These are phyloP conservation scores for Gasterosteus nipponicus DNA, from an alignment of 2,113 vertebrate genomes.

Conservation along the genomic window DNA sequence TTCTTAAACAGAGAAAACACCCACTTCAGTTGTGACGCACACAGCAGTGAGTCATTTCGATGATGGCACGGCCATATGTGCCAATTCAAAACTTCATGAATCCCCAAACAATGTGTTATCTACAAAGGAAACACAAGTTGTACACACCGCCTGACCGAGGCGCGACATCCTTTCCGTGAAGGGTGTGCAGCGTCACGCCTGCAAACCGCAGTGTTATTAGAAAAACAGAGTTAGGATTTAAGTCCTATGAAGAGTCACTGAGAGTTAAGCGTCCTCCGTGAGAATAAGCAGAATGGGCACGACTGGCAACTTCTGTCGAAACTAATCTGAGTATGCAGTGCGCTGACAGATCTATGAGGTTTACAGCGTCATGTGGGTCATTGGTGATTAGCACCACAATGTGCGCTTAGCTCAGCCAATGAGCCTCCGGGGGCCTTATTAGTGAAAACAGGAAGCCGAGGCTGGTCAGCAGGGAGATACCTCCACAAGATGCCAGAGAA, in stretches of 20 bases:
- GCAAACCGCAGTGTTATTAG: neutral
- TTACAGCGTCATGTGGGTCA: slow-evolving; percentile 62
- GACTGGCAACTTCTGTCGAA: slow-evolving; percentile 15
- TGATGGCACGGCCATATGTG: slow-evolving; percentile 39
- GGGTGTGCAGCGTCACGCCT: slow-evolving; percentile 18
- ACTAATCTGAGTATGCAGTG: slow-evolving; percentile 41
- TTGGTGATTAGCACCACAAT: slow-evolving; percentile 55
- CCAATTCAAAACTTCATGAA: slow-evolving; percentile 21
- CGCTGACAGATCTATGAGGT: slow-evolving; percentile 62
- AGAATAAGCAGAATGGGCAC: slow-evolving; percentile 27
- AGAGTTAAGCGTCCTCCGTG: neutral
- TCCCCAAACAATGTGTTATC: slow-evolving; percentile 25
- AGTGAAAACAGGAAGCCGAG: slow-evolving; percentile 64
- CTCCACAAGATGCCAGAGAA: slow-evolving; percentile 45
- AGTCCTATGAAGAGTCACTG: neutral
- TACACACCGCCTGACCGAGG: neutral
- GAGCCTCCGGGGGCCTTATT: slow-evolving; percentile 70
- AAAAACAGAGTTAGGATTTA: neutral
- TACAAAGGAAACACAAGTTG: slow-evolving; percentile 14
- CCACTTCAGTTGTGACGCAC: slow-evolving; percentile 57
- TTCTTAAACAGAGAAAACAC: slow-evolving; percentile 16
- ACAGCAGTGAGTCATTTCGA: slow-evolving; percentile 66
- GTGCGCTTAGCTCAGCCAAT: slow-evolving; percentile 47
- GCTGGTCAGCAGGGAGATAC: slow-evolving; percentile 36
- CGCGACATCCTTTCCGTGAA: no score